These are phyloP conservation scores for Hippopotamus amphibius DNA, from an alignment of 2,113 vertebrate species.

Conservation along the genomic window DNA sequence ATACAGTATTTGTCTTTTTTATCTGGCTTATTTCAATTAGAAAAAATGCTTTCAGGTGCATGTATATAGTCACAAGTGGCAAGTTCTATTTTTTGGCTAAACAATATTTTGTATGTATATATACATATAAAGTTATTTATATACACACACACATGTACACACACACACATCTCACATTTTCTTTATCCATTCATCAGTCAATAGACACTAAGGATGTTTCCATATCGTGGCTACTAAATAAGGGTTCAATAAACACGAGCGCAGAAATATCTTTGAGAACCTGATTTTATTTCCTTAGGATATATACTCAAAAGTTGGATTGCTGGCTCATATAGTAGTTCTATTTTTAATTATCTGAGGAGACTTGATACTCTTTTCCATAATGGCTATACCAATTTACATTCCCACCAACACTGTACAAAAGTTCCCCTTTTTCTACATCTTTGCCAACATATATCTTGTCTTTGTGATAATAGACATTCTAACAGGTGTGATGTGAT, in stretches of 20 bases:
- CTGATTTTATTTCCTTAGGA: not conserved
- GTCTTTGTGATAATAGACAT: not conserved
- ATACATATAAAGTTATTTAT: not conserved
- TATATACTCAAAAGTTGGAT: not conserved
- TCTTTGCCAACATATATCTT: not conserved
- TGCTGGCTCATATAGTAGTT: not conserved
- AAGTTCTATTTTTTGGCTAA: not conserved
- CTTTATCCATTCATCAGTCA: not conserved
- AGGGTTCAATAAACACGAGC: not conserved
- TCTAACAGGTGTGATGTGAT: not conserved
- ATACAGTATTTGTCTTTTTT: not conserved
- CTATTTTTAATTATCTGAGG: not conserved
- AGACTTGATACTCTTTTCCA: not conserved
- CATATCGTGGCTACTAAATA: not conserved
- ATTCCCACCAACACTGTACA: not conserved
- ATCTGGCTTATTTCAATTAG: not conserved
- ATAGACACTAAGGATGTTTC: not conserved
- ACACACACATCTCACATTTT: not conserved
- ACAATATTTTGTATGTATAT: not conserved
- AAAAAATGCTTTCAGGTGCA: not conserved
- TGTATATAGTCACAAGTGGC: not conserved
- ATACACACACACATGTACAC: rapidly evolving
- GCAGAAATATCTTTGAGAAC: not conserved
- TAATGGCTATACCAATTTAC: not conserved
- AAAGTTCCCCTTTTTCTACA: not conserved